Percentiles rank a stretch among this genome's conserved stretches.
These are phyloP conservation scores for Ascidia mentula DNA, from an alignment of 23 tunicate genomes.

Conservation along the genomic window DNA sequence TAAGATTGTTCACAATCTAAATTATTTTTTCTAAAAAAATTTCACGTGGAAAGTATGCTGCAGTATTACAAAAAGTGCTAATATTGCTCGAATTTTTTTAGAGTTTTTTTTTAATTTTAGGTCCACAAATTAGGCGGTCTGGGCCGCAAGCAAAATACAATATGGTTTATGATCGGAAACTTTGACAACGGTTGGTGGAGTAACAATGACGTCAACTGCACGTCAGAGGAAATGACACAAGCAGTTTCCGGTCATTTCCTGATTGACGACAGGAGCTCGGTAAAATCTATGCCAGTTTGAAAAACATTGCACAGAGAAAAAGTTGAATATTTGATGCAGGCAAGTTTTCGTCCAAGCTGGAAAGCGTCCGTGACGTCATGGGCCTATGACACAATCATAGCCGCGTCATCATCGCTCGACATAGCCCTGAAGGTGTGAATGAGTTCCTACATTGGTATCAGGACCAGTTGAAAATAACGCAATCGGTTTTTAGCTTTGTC, in stretches of 20 bases:
- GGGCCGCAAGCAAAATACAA: too few relatives aligned
- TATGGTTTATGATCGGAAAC: constrained; percentile 32
- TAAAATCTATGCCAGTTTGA: not conserved
- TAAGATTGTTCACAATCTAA: too few relatives aligned
- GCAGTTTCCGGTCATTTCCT: constrained; percentile 15
- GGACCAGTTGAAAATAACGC: too few relatives aligned
- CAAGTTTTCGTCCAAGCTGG: not conserved
- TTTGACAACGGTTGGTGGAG: constrained; percentile 21
- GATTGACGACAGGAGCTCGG: not conserved
- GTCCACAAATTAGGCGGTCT: not conserved
- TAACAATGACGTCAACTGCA: not conserved
- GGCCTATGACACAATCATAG: constrained; percentile 4
- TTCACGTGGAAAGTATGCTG: too few relatives aligned
- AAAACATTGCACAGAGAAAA: not conserved
- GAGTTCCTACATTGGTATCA: too few relatives aligned
- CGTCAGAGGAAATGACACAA: not conserved
- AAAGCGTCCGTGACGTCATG: constrained; percentile 2
- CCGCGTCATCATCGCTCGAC: constrained; percentile 1
- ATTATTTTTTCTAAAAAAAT: too few relatives aligned
- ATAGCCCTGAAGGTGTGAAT: not conserved
- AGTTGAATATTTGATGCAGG: too few relatives aligned
- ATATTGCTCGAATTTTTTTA: too few relatives aligned
- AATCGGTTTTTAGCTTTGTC: too few relatives aligned
- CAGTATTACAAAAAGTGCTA: too few relatives aligned
- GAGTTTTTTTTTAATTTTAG: too few relatives aligned